Conservation (phyloP, 2,113 vertebrate genomes). For the Meriones unguiculatus region DNA sequence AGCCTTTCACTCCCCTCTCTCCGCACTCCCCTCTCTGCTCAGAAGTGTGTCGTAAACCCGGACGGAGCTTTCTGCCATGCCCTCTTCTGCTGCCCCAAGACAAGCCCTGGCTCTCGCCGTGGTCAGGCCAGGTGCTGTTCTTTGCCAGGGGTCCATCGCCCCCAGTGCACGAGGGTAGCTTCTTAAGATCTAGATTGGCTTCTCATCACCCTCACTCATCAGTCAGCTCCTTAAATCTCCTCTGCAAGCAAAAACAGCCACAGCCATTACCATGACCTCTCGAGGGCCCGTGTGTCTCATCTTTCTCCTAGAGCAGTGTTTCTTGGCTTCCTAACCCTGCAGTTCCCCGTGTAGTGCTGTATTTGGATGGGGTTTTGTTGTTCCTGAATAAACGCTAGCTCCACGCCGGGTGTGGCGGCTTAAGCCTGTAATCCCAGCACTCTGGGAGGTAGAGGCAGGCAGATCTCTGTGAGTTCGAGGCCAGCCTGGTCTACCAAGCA, state of each 20-base stretch:
- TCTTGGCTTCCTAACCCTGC: background rate
- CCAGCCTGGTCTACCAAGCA: too few relatives aligned
- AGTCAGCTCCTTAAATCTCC: background rate
- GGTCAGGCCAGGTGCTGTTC: background rate
- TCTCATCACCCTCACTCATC: rapidly evolving
- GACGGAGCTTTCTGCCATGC: too few relatives aligned
- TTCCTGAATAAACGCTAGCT: background rate
- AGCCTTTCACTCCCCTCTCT: background rate
- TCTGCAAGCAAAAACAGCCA: background rate
- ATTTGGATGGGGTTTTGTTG: background rate
- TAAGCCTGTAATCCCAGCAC: too few relatives aligned
- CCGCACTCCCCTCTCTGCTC: background rate
- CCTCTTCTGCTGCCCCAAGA: background rate
- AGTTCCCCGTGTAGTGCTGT: background rate
- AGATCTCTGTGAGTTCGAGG: too few relatives aligned
- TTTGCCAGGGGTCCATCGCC: background rate
- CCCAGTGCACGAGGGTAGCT: background rate
- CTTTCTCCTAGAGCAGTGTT: background rate
- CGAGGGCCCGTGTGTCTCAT: rapidly evolving
- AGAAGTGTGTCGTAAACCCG: background rate
- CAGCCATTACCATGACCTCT: background rate
- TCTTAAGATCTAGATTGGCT: too few relatives aligned
- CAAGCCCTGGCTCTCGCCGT: background rate
- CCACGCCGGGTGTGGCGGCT: too few relatives aligned
- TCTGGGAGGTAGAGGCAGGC: too few relatives aligned